phyloP scores from a whole-genome alignment of 2,797 vertebrate genomes.

The Parauchenoglanis punctatus region DNA sequence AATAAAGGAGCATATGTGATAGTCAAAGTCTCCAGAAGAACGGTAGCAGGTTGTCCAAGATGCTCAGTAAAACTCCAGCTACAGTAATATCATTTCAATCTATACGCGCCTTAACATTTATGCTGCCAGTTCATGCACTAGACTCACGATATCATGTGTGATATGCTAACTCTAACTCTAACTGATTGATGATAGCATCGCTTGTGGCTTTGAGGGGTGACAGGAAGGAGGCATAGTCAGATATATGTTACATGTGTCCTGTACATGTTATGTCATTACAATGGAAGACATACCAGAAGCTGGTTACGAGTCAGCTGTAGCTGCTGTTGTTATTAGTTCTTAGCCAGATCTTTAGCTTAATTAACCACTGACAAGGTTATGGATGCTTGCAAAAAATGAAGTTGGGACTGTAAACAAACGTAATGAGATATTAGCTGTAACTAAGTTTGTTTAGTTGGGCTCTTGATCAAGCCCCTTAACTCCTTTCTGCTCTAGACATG shows the following conservation, averaged over 20 bases:
- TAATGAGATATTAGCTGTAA: neutral
- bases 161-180: neutral
- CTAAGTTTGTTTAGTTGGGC: neutral
- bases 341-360: neutral
- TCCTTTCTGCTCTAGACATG: neutral
- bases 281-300: neutral
- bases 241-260: neutral
- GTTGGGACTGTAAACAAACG: neutral
- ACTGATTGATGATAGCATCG: neutral
- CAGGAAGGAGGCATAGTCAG: neutral
- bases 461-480: neutral
- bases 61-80: neutral
- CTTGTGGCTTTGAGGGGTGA: neutral
- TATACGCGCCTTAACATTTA: neutral
- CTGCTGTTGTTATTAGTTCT: neutral
- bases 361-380: neutral
- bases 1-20: neutral
- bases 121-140: neutral
- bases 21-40: neutral
- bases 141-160: neutral
- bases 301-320: neutral
- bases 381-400: neutral
- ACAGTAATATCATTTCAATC: neutral
- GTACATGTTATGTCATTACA: neutral
- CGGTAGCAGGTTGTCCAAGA: neutral